Conservation (phyloP, 2,113 vertebrate genomes). For the Manacus vitellinus region DNA sequence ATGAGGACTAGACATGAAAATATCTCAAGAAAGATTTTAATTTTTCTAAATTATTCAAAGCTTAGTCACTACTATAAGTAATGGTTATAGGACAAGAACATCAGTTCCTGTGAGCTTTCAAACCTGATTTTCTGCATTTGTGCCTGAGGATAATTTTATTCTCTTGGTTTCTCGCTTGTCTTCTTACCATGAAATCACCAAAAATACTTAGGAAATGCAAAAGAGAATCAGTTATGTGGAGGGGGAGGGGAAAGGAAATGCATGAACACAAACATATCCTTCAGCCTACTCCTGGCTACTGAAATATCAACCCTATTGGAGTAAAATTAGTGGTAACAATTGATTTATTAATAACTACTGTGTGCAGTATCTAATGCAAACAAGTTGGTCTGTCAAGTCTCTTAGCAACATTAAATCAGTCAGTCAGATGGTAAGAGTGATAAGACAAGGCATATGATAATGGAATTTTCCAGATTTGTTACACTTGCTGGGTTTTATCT, state of each 20-base stretch:
- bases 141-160: slow-evolving; percentile 32
- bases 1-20: not conserved
- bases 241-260: not conserved
- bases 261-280: not conserved
- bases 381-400: slow-evolving; percentile 5
- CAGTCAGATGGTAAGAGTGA: not conserved
- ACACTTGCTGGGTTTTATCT: not conserved
- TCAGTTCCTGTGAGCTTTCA: not conserved
- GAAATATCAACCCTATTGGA: not conserved
- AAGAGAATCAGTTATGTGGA: not conserved
- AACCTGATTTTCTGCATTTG: slow-evolving; percentile 2
- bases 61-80: not conserved
- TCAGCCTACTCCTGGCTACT: not conserved
- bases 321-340: slow-evolving; percentile 10
- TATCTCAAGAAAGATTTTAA: not conserved
- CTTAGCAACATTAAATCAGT: slow-evolving; percentile 28
- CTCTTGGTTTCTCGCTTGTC: not conserved
- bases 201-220: not conserved
- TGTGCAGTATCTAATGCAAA: not conserved
- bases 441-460: not conserved
- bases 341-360: not conserved
- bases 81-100: not conserved
- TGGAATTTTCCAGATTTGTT: slow-evolving; percentile 36
- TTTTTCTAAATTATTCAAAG: slow-evolving; percentile 27
- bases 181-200: not conserved